Evolutionary conservation across 1,140 invertebrate genomes (phyloP), one percentile per base, ranked within the genome.

Genomic region (Andrena cerasifolii): DNA sequence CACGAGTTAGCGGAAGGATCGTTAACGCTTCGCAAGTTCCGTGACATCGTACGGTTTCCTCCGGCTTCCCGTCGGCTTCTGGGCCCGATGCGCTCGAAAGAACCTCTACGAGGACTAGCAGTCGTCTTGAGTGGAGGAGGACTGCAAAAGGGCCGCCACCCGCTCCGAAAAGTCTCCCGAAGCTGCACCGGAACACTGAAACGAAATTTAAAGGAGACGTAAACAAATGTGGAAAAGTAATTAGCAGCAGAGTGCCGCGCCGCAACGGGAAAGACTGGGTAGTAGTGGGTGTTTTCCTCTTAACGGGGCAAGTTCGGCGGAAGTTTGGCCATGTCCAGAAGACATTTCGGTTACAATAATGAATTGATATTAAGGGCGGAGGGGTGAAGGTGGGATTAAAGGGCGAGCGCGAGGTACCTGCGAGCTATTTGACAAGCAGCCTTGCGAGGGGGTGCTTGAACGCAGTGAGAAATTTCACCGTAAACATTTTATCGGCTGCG

Each of bases 121-220:
- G 71, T 91, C 90, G 51, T 90, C 90, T 45, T 90, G 89, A 24
- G 87, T 87, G 12, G 89, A 87, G 0, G 89, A 89, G 18, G 90
- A 79, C 74, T 89, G 88, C 54, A 91, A 40, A 31, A 91, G 87
- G 2, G 88, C 88, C 18, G 88, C 90, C 47, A 90, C 85, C 14
- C 88, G 81, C 24, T 90, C 89, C 26, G 86, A 87, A 61, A 91
- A 88, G 28, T 89, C 88, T 12, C 85, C 86, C 1, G 84, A 84
- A 24, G 61, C 76, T 72, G 79, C 76, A 58, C 85, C 81, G 40
- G 74, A 80, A 80, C 89, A 90, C 87, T 87, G 82, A 76, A 86
- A 87, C 54, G 71, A 2, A 84, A 70, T 28, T 40, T 40, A 40
- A 40, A 40, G 36, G 4, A 40, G 36, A 40, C 10, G 10, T n/a